These are phyloP conservation scores for Stichodactyla mertensii DNA, from an alignment of 64 coral and sea anemone species.

Conservation along the genomic window DNA sequence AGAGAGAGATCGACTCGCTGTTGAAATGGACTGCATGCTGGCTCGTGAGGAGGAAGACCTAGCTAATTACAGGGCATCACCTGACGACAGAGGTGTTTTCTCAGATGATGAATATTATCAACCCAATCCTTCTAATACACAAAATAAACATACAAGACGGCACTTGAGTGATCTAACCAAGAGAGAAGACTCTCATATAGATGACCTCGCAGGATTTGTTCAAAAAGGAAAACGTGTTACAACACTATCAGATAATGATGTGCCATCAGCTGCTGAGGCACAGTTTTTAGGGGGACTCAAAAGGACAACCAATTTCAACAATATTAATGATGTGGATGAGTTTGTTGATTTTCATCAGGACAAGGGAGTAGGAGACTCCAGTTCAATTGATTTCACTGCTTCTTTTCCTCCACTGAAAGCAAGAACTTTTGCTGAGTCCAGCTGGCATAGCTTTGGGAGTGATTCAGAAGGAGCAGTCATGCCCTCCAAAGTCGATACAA, in stretches of 20 bases:
- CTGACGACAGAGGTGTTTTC: neutral
- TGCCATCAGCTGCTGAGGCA: constrained; percentile 47
- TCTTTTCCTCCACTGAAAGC: constrained; percentile 9
- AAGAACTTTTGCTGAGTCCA: neutral
- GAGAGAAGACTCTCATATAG: constrained; percentile 54
- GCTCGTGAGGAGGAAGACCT: constrained; percentile 62
- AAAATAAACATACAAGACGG: constrained; percentile 62
- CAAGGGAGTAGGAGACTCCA: constrained; percentile 28
- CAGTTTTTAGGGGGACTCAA: constrained; percentile 58
- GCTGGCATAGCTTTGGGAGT: constrained; percentile 66
- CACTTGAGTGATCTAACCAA: constrained; percentile 85
- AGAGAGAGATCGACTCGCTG: constrained; percentile 67
- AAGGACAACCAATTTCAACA: constrained; percentile 91
- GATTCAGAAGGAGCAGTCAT: constrained; percentile 20
- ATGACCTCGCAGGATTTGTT: constrained; percentile 52
- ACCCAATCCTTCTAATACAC: neutral
- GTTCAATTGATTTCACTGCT: constrained; percentile 6
- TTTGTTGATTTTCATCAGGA: constrained; percentile 71
- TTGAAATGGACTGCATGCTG: constrained; percentile 78
- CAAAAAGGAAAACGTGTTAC: constrained; percentile 47
- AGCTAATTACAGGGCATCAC: constrained; percentile 14
- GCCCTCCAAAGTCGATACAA: neutral
- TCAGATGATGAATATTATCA: constrained; percentile 51
- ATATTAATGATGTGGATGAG: constrained; percentile 87
- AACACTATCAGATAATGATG: constrained; percentile 69